Percentiles rank a stretch among this genome's conserved stretches.
Evolutionary conservation across 1,140 invertebrate genomes (phyloP).

Genomic region (Steinernema feltiae): DNA sequence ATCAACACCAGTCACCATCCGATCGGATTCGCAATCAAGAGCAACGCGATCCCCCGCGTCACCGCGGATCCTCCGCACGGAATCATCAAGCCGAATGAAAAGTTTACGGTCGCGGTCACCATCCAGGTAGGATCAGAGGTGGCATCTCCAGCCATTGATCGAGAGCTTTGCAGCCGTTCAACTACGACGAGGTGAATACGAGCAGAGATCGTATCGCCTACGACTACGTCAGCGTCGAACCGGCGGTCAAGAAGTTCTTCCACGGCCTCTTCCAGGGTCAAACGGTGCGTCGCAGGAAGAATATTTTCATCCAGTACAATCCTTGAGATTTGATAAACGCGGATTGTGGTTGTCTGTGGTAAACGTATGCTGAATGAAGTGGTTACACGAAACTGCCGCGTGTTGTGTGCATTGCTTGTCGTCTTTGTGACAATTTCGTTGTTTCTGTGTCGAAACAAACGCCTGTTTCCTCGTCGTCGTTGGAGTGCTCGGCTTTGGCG

Average conservation of each 20-base stretch:
- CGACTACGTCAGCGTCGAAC: conserved; percentile 30
- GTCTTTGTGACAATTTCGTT: too few species aligned
- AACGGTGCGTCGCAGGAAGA: conserved; percentile 25
- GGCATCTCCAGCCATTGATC: neutral
- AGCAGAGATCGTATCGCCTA: conserved; percentile 31
- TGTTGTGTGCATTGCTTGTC: too few species aligned
- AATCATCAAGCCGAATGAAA: conserved; percentile 33
- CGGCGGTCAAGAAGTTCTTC: conserved; percentile 24
- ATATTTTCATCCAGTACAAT: conserved; percentile 29
- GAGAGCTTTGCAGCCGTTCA: conserved; percentile 26
- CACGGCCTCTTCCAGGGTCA: conserved; percentile 26
- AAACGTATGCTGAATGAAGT: too few species aligned
- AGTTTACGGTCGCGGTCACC: conserved; percentile 25
- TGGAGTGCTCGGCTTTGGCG: too few species aligned
- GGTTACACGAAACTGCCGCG: too few species aligned
- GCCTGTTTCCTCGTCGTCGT: too few species aligned
- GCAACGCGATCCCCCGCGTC: conserved; percentile 38
- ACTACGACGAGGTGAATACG: conserved; percentile 21
- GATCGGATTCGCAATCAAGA: conserved; percentile 38
- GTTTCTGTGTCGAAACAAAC: too few species aligned
- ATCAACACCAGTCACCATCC: conserved; percentile 23
- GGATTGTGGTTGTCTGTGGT: too few species aligned
- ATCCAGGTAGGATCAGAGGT: conserved; percentile 29
- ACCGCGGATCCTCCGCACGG: conserved; percentile 32
- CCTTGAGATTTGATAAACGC: too few species aligned